Base-by-base conservation (phyloP, 2,888 invertebrate genomes). In the Tuta absoluta region DNA sequence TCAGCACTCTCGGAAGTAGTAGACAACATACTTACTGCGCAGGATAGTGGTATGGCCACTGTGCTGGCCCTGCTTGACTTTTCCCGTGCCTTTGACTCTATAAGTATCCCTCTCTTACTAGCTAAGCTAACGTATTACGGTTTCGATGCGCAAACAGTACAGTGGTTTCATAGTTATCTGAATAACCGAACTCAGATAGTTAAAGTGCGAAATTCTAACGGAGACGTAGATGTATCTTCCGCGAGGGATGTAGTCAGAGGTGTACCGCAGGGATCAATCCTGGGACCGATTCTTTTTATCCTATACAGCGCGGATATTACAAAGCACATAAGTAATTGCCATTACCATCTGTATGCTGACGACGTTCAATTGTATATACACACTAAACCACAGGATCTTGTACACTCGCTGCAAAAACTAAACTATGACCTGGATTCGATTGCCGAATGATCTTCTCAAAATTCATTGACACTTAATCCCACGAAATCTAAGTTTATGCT, bases 181-280 rank as follows among this genome's bases (percentile, higher is more conserved):
- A n/a, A 33, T 33, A 17, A 58, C 24, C 28, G 58, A 37, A 12
- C 33, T n/a, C 58, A 58, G 19, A 58, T 58, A 2, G 58, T 58
- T 19, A n/a, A 33, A 37, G 37, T 58, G 7, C 14, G n/a, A 19
- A 24, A 5, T 8, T 1, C 33, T 10, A n/a, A 58, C 21, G 58
- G 58, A 8, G 2, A 17, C n/a, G n/a, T 37, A 28, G 5, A 11
- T 17, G 24, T 10, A 33, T 58, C 58, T 5, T 28, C 58, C n/a
- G 58, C 33, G n/a, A n/a, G 3, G 14, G 17, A 2, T 21, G 38
- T 59, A 19, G 1, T 2, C 12, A 33, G 58, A 37, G 58, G 58
- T 19, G 58, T 58, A 37, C 58, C 58, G 11, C 58, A 58, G 17
- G 58, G 58, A 10, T 58, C 58, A 10, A 58, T 58, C 10, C n/a